Evolutionary conservation across 2,888 invertebrate genomes (phyloP).

Genomic region (Taphrorychus bicolor): DNA sequence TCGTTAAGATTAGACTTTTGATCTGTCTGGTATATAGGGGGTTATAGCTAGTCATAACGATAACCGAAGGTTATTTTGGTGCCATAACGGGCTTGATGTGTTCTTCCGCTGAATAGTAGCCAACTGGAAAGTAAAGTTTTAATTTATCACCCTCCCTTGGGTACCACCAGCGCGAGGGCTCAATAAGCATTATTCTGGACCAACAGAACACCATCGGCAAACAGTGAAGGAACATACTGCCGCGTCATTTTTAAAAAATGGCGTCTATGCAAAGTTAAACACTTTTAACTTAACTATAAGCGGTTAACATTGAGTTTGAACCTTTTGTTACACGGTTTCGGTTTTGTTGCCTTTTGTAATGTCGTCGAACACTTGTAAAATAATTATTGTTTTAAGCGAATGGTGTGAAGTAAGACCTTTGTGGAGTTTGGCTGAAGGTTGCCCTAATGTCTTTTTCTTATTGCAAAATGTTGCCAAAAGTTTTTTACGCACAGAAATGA

Average conservation of each 20-base stretch:
- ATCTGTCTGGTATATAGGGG: conserved; percentile 22
- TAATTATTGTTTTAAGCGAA: background rate
- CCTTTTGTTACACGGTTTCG: background rate
- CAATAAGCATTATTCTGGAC: conserved; percentile 15
- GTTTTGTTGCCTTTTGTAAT: conserved; percentile 10
- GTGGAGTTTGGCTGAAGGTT: background rate
- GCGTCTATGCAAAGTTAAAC: conserved; percentile 25
- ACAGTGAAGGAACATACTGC: conserved; percentile 33
- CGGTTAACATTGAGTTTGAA: background rate
- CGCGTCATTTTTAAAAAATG: conserved; percentile 40
- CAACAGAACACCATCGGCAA: conserved; percentile 27
- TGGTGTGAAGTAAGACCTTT: background rate
- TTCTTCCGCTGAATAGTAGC: background rate
- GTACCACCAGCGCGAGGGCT: background rate
- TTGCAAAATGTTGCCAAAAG: too few species aligned
- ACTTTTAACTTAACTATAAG: conserved; percentile 23
- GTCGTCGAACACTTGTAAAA: background rate
- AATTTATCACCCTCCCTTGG: too few species aligned
- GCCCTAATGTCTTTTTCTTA: too few species aligned
- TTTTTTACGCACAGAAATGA: too few species aligned
- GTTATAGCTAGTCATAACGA: conserved; percentile 34
- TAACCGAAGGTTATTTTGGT: conserved; percentile 33
- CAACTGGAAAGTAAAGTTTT: background rate
- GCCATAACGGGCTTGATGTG: conserved; percentile 23
- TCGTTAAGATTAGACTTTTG: conserved; percentile 20